Conservation (phyloP, 2,888 invertebrate genomes). For the Rhogogaster chlorosoma region DNA sequence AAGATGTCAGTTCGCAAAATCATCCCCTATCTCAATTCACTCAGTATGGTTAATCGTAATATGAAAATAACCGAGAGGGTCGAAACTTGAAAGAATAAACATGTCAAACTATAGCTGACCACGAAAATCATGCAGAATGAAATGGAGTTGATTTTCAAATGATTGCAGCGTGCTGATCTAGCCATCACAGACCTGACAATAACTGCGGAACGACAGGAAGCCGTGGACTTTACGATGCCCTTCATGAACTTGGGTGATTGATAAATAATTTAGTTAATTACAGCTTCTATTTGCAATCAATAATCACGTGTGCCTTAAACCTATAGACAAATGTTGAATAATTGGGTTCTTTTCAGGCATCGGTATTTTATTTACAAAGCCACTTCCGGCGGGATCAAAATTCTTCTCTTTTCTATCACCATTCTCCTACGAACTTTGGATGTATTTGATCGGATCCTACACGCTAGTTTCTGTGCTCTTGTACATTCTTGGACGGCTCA, state of each 20-base stretch:
- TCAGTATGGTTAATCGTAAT: not conserved
- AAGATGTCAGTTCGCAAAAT: slow-evolving; percentile 81
- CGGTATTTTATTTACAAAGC: slow-evolving; percentile 93
- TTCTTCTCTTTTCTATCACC: slow-evolving; percentile 96
- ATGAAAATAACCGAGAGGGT: not conserved
- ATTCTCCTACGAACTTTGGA: slow-evolving; percentile 92
- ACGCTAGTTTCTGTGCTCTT: slow-evolving; percentile 88
- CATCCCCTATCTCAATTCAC: not conserved
- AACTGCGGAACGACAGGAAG: slow-evolving; percentile 95
- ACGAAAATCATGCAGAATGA: not conserved
- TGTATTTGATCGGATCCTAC: slow-evolving; percentile 90
- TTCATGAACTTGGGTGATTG: slow-evolving; percentile 94
- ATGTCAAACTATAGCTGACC: not conserved
- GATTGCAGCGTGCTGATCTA: slow-evolving; percentile 91
- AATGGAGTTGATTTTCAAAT: not conserved
- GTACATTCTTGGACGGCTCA: slow-evolving; percentile 89
- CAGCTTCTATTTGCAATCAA: slow-evolving; percentile 56
- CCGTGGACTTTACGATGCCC: slow-evolving; percentile 89
- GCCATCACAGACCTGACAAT: slow-evolving; percentile 99
- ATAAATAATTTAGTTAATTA: not conserved
- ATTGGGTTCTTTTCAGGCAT: slow-evolving; percentile 77
- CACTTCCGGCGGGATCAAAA: slow-evolving; percentile 91
- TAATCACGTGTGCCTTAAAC: not conserved
- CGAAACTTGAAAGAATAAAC: not conserved
- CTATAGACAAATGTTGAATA: too few relatives aligned